Base-by-base conservation (phyloP, 2,888 invertebrate species). In the Amphimallon solstitiale region DNA sequence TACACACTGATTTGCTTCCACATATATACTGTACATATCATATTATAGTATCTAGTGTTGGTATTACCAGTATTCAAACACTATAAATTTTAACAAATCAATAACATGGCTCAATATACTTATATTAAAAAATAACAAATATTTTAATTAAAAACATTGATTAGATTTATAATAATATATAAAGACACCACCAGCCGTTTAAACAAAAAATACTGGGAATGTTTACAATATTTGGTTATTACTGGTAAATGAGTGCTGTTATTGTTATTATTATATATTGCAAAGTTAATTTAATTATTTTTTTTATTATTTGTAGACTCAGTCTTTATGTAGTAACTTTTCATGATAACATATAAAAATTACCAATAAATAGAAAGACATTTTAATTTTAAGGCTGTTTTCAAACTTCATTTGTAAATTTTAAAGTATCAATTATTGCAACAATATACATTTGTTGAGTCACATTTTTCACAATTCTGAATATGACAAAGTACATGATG, bases 81-180 rank as follows among this genome's bases (percentile, higher is more conserved):
- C 38, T 61, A 63, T 46, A 64, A 64, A 64, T 64, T 64, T 56
- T 46, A 69, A 70, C 69, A 69, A 70, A 67, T 69, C 29, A 67
- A 68, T 70, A 70, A 70, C 70, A 68, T 68, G 65, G 61, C 63
- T 63, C 49, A 68, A 68, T 70, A 69, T 59, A 70, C 23, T 59
- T 46, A 56, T 54, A 40, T 51, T 63, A 43, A 54, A 63, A 64
- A 54, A 54, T 56, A 64, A 64, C 64, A 64, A 54, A 63, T 54
- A 54, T 63, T 51, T 63, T 63, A 40, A 63, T 63, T 63, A 63
- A 40, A 21, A 15, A 23, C 15, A 60, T 60, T 52, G 19, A 52
- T 43, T 52, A 63, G 54, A 43, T 5, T 45, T 54, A 54, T 63
- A 63, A 43, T 10, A 52, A n/a, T 29, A 37, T 46, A 54, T 63